Evolutionary conservation across 2,888 invertebrate species (phyloP).

Genomic region (Plebejus melissa): DNA sequence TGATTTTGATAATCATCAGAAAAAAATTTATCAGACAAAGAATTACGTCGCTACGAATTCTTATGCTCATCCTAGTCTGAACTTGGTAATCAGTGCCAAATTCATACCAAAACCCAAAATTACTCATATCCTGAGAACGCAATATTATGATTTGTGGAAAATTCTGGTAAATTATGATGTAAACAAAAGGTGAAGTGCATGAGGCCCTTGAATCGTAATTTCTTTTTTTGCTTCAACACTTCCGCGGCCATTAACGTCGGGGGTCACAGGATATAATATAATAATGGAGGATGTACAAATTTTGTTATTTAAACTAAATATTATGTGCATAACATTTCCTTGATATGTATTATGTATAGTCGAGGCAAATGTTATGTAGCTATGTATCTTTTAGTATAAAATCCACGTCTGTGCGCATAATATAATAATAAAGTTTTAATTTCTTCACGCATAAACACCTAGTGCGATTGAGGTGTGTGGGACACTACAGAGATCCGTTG

Average conservation of each 20-base stretch:
- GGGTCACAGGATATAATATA: slow-evolving; percentile 11
- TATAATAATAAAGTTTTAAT: too few species aligned
- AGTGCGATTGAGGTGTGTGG: too few species aligned
- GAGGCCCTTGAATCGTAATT: slow-evolving; percentile 12
- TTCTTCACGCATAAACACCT: too few species aligned
- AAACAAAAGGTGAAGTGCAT: neutral
- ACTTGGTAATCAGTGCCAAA: too few species aligned
- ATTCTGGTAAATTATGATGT: neutral
- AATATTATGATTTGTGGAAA: neutral
- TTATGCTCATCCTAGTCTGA: too few species aligned
- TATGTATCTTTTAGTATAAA: too few species aligned
- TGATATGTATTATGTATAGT: neutral
- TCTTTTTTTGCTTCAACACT: slow-evolving; percentile 16
- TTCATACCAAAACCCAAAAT: neutral
- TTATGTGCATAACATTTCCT: slow-evolving; percentile 10
- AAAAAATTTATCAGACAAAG: too few species aligned
- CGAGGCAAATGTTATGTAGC: neutral
- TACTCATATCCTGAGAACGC: neutral
- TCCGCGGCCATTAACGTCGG: slow-evolving; percentile 10
- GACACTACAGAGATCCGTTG: too few species aligned
- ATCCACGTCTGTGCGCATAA: too few species aligned
- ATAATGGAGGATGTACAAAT: slow-evolving; percentile 4
- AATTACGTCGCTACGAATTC: too few species aligned
- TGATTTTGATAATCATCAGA: too few species aligned
- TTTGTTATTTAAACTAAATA: neutral